These are phyloP conservation scores for Amphibalanus amphitrite DNA, from an alignment of 1,140 invertebrate species.

Conservation along the genomic window DNA sequence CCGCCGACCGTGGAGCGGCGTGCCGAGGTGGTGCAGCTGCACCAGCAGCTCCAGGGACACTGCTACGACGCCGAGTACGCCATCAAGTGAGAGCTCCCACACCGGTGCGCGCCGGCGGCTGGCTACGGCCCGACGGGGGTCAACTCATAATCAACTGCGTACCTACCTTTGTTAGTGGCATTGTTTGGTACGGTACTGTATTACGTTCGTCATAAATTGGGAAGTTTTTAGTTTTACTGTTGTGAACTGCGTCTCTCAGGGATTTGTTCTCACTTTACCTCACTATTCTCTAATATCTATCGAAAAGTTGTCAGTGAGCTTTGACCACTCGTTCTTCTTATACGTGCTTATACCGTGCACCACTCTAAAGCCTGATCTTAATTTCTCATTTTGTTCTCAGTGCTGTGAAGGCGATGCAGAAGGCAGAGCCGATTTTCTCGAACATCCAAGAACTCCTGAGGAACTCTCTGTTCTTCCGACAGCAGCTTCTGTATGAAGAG, in stretches of 20 bases:
- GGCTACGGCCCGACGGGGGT: no score
- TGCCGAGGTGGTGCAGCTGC: constrained; percentile 64
- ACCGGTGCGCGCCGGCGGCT: no score
- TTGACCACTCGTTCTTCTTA: constrained; percentile 6
- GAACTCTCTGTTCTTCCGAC: constrained; percentile 80
- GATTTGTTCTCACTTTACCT: neutral
- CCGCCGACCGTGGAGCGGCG: constrained; percentile 79
- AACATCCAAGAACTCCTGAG: constrained; percentile 78
- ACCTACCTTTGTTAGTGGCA: no score
- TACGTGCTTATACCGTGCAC: no score
- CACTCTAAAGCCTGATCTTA: neutral
- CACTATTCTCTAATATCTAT: constrained; percentile 4
- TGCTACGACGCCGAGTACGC: constrained; percentile 93
- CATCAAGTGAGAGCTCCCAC: constrained; percentile 40
- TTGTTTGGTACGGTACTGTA: no score
- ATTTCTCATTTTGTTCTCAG: constrained; percentile 32
- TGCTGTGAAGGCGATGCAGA: constrained; percentile 68
- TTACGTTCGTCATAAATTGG: no score
- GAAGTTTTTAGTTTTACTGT: no score
- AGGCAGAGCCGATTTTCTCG: constrained; percentile 58
- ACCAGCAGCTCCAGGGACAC: constrained; percentile 69
- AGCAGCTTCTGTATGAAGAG: constrained; percentile 65
- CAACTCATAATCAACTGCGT: no score
- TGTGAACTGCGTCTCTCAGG: neutral
- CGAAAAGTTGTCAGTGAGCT: constrained; percentile 8